Conservation (phyloP, 2,113 vertebrate species). For the Ia io region DNA sequence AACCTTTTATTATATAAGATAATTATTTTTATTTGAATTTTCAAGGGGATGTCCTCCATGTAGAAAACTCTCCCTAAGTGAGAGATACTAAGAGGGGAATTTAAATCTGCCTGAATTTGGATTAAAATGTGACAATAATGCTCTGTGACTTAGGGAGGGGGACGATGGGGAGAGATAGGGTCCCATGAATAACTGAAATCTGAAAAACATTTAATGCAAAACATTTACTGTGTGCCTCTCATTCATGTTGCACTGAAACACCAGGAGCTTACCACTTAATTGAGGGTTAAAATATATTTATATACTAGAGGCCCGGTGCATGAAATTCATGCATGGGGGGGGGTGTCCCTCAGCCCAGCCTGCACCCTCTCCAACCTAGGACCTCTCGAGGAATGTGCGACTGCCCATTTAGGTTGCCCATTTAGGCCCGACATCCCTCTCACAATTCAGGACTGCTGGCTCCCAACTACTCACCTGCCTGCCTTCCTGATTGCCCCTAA, state of each 20-base stretch:
- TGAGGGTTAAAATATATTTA: neutral
- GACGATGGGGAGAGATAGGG: neutral
- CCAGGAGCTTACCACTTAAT: neutral
- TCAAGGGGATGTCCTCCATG: slow-evolving; percentile 42
- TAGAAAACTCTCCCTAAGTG: neutral
- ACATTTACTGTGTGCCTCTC: neutral
- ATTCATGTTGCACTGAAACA: neutral
- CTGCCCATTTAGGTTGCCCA: too few relatives aligned
- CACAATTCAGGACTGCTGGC: too few relatives aligned
- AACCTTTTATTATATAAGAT: neutral
- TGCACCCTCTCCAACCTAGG: too few relatives aligned
- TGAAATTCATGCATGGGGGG: too few relatives aligned
- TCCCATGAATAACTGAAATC: neutral
- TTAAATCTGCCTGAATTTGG: neutral
- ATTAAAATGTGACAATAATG: neutral
- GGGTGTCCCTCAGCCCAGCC: too few relatives aligned
- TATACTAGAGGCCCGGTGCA: neutral
- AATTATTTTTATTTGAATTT: neutral
- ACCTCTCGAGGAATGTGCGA: too few relatives aligned
- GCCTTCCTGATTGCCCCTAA: too few relatives aligned
- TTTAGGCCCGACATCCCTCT: too few relatives aligned
- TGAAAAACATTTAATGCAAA: neutral
- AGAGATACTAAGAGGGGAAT: neutral
- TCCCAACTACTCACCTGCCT: too few relatives aligned
- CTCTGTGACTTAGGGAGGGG: neutral